Conservation (phyloP, 2,888 invertebrate species). For the Nineta flava region DNA sequence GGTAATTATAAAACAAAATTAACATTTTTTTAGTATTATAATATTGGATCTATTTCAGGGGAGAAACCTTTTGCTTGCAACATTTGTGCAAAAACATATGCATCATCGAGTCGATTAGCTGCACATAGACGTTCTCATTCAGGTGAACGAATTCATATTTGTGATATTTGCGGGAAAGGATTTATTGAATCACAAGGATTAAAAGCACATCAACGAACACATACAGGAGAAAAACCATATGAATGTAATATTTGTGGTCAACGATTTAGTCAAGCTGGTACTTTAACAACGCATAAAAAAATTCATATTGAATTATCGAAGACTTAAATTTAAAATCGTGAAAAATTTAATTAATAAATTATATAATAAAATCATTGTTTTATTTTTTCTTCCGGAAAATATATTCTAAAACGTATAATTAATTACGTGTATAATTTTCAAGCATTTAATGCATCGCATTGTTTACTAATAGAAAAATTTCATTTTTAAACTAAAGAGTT, state of each 20-base stretch:
- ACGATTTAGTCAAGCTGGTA: conserved; percentile 21
- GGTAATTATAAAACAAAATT: conserved; percentile 11
- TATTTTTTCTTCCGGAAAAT: neutral
- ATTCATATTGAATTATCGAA: conserved; percentile 11
- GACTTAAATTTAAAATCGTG: neutral
- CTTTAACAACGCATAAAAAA: conserved; percentile 19
- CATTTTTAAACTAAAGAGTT: no score
- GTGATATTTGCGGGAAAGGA: conserved; percentile 18
- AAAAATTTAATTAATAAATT: neutral
- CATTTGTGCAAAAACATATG: conserved; percentile 19
- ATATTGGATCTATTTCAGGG: neutral
- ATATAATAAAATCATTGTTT: neutral
- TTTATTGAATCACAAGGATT: conserved; percentile 20
- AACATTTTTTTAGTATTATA: neutral
- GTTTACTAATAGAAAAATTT: no score
- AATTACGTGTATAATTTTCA: no score
- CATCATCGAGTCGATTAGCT: conserved; percentile 21
- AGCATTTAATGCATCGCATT: no score
- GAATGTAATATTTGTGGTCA: conserved; percentile 19
- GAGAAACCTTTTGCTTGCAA: conserved; percentile 21
- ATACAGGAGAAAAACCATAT: conserved; percentile 23
- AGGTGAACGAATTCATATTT: conserved; percentile 18
- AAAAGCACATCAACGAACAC: conserved; percentile 20
- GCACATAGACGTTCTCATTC: conserved; percentile 21
- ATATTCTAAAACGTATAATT: no score